A percentile compares a stretch with the other conserved stretches of the same genome.
Conservation (phyloP, 2,113 vertebrate species). For the Hyperoodon ampullatus region DNA sequence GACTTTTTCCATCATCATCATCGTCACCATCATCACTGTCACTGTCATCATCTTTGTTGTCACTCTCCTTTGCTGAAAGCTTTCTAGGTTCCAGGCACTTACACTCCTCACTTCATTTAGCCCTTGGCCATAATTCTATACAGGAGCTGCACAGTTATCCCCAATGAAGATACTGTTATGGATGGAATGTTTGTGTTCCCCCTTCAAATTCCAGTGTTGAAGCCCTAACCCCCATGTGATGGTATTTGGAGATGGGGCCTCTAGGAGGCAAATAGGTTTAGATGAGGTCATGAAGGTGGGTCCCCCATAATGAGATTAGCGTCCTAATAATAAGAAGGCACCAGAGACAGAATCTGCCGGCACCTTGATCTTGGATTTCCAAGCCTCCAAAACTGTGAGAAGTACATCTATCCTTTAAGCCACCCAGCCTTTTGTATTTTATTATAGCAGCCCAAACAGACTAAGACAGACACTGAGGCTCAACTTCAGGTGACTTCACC, state of each 20-base stretch:
- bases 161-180: rapidly evolving
- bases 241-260: background rate
- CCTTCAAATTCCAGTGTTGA: background rate
- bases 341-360: background rate
- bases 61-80: background rate
- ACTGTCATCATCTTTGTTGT: background rate
- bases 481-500: no score
- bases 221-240: background rate
- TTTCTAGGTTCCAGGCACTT: background rate
- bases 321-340: background rate
- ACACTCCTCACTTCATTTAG: rapidly evolving
- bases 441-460: background rate
- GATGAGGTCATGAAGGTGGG: background rate
- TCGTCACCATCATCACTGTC: rapidly evolving
- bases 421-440: background rate
- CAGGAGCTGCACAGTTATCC: rapidly evolving
- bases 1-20: background rate
- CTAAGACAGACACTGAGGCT: background rate
- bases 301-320: background rate
- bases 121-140: rapidly evolving
- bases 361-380: background rate
- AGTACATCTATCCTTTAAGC: no score
- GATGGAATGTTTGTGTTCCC: background rate
- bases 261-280: background rate
- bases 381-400: background rate